Percentiles rank a stretch among this genome's conserved stretches.
phyloP scores from a whole-genome alignment of 2,797 vertebrate genomes.

The Scolopax rusticola region DNA sequence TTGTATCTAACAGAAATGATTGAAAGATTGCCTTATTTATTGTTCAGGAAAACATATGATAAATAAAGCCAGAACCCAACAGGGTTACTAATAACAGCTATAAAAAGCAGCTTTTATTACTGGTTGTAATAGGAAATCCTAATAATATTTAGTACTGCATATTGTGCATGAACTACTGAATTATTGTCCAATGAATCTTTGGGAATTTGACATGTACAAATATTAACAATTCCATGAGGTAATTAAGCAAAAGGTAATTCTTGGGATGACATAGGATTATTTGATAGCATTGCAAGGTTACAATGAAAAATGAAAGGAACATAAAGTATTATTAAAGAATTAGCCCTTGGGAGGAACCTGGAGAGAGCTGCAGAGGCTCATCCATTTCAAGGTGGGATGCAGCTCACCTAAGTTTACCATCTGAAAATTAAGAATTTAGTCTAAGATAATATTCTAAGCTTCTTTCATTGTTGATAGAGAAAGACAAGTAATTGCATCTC shows the following conservation, averaged over 20 bases:
- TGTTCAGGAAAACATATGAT: background rate
- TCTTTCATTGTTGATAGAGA: background rate
- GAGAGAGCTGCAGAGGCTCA: background rate
- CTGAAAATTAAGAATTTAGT: background rate
- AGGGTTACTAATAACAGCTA: background rate
- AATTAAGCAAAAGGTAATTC: background rate
- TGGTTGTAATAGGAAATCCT: background rate
- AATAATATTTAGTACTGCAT: background rate
- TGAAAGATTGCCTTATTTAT: background rate
- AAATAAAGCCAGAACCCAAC: background rate
- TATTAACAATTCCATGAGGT: background rate
- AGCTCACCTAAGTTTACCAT: background rate
- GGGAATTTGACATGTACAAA: background rate
- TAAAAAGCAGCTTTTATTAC: background rate
- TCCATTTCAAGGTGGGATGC: background rate
- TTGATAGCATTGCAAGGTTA: background rate
- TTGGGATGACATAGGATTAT: background rate
- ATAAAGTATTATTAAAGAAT: background rate
- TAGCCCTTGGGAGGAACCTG: background rate
- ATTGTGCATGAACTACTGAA: background rate
- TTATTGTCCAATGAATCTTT: background rate
- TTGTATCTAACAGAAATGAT: background rate
- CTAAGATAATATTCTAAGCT: background rate
- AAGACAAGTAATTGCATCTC: background rate
- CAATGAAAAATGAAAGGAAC: background rate